Evolutionary conservation across 2,797 vertebrate genomes (phyloP), one percentile per base, ranked within the genome.

Genomic region (Aplochiton taeniatus): DNA sequence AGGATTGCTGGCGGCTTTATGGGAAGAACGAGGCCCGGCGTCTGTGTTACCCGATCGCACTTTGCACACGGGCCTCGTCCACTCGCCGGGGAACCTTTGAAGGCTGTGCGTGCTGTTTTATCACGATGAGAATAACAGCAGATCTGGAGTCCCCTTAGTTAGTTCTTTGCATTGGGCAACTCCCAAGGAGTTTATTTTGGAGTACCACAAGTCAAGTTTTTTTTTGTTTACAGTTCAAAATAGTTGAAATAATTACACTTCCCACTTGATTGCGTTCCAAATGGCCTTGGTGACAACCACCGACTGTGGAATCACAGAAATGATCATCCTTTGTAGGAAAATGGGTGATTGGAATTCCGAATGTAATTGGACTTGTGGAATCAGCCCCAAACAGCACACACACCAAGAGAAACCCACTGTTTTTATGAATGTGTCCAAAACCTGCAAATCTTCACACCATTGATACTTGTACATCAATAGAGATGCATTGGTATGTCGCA

Each of bases 61-160:
- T 41, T 56, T 49, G 72, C 46, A 43, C 63, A 61, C 74, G 31
- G 31, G 6, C 2, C 31, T 72, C 14, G 59, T 47, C 41, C 74
- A 70, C 61, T 44, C 76, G 53, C 63, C 4, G 4, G 67, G 63
- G 76, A 51, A 62, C 3, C 71, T 54, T 69, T 61, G 75, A 55
- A 72, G 72, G 79, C 68, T 75, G 67, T 74, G 72, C 74, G 75
- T 58, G 43, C 61, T 63, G 74, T 69, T 77, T 72, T 79, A 75
- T 82, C 73, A 73, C 71, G 73, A 69, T 54, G 44, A 61, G 74
- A 73, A 79, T 78, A 80, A 79, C 76, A 67, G 61, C 71, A 77
- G 82, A 75, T 82, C 68, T 61, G 67, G 49, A 56, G 70, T 65
- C 71, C 57, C 73, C 67, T 70, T 79, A 79, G 73, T 71, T 66